These are phyloP conservation scores for Sebastes wilsoni DNA, from an alignment of 2,797 vertebrate species.

Conservation along the genomic window DNA sequence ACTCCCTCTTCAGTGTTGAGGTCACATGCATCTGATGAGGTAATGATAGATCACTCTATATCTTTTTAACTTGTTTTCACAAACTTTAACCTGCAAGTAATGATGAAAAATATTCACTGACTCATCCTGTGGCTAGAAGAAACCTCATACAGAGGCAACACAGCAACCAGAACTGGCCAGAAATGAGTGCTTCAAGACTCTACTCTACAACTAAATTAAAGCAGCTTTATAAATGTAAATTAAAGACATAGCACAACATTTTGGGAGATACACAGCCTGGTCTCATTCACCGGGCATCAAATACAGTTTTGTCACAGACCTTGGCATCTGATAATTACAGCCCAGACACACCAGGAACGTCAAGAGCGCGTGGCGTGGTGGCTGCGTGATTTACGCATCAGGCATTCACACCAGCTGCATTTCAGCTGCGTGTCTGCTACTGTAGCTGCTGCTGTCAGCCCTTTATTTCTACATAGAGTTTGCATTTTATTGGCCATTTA, in stretches of 20 bases:
- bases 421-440: no score
- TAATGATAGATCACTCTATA: neutral
- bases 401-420: no score
- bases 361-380: no score
- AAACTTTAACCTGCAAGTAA: neutral
- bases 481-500: no score
- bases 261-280: neutral
- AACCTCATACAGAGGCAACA: neutral
- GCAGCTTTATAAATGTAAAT: neutral
- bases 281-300: neutral
- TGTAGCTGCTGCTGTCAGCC: no score
- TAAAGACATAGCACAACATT: neutral
- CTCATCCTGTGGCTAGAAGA: neutral
- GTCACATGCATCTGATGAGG: conserved; percentile 14
- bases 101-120: neutral
- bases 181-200: neutral
- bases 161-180: neutral
- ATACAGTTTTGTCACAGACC: neutral
- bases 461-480: no score
- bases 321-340: no score
- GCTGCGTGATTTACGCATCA: no score
- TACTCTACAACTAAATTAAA: neutral
- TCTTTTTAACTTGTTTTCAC: neutral
- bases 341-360: no score
- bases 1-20: neutral